Conservation (phyloP, 2,888 invertebrate genomes). For the Strigamia crassipes region DNA sequence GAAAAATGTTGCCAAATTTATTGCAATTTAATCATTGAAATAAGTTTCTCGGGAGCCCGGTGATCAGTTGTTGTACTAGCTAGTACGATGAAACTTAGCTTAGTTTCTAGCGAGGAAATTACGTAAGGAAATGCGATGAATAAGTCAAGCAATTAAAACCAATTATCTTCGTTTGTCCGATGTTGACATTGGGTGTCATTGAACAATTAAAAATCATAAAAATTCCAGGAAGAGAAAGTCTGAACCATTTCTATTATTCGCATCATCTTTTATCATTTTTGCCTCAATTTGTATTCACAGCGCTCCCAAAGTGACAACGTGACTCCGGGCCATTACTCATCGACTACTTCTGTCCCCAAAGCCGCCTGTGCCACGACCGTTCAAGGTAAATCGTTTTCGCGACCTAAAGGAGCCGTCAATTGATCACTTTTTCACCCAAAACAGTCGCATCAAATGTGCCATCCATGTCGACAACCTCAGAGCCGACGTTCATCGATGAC, state of each 20-base stretch:
- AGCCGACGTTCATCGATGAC: not conserved
- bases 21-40: too few species aligned
- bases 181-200: not conserved
- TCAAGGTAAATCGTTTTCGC: not conserved
- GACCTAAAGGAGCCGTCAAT: not conserved
- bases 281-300: slow-evolving; percentile 20
- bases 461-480: not conserved
- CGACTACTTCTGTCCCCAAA: not conserved
- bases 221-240: not conserved
- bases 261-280: too few species aligned
- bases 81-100: too few species aligned
- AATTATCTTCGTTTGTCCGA: not conserved
- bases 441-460: not conserved
- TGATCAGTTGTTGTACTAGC: too few species aligned
- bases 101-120: too few species aligned
- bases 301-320: slow-evolving; percentile 39
- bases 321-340: slow-evolving; percentile 20
- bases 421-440: not conserved
- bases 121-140: too few species aligned
- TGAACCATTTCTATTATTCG: not conserved
- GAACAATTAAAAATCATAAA: too few species aligned
- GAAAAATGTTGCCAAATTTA: too few species aligned
- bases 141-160: not conserved
- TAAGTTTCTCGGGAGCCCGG: too few species aligned
- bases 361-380: not conserved